Conservation (phyloP, 2,888 invertebrate species). For the Metallyticus violacea region DNA sequence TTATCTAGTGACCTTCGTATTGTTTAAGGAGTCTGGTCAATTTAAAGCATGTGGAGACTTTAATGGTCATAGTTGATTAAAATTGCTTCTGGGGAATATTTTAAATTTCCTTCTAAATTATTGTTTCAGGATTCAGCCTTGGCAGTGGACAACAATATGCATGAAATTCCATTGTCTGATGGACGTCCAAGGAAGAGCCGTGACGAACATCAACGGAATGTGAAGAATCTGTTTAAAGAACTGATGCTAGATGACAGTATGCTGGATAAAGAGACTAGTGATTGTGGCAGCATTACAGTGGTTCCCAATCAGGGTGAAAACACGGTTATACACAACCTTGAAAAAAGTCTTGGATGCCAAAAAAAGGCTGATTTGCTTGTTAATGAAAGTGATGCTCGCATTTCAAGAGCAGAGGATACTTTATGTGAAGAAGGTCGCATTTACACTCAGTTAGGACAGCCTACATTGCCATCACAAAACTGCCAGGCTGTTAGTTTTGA, state of each 20-base stretch:
- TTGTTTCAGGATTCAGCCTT: neutral
- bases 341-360: no score
- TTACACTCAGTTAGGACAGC: neutral
- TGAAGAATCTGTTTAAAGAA: neutral
- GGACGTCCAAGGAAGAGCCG: neutral
- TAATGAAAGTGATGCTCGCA: neutral
- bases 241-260: neutral
- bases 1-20: no score
- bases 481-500: neutral
- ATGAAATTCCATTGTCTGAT: neutral
- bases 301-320: neutral
- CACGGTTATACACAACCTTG: no score
- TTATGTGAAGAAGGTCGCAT: neutral
- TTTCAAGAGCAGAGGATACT: neutral
- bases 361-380: neutral
- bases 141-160: no score
- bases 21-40: no score
- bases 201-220: neutral
- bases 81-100: no score
- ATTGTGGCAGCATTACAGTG: neutral
- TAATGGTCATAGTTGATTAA: no score
- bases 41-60: no score
- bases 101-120: no score
- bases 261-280: neutral
- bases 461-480: neutral